These are phyloP conservation scores for Idaea biselata DNA, from an alignment of 2,888 invertebrate genomes.

Conservation along the genomic window DNA sequence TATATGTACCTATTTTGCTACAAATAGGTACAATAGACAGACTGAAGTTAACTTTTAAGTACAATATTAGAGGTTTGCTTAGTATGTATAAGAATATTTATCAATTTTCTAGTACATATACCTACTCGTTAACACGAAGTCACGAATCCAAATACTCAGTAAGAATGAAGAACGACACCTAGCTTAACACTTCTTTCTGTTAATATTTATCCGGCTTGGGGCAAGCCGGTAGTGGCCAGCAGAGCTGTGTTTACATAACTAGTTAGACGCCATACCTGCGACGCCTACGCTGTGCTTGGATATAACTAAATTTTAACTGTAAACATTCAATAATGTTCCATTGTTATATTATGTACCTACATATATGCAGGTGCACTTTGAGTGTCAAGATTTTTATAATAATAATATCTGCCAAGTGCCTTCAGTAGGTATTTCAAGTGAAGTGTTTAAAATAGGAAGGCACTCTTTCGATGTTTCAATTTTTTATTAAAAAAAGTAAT, in stretches of 20 bases:
- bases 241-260: slow-evolving; percentile 68
- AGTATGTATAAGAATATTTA: background rate
- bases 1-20: too few species aligned
- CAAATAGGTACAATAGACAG: too few species aligned
- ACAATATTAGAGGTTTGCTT: too few species aligned
- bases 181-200: slow-evolving; percentile 8
- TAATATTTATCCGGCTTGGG: slow-evolving; percentile 49
- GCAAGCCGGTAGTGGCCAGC: slow-evolving; percentile 56
- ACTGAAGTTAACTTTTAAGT: too few species aligned
- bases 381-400: slow-evolving; percentile 30
- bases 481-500: background rate
- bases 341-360: slow-evolving; percentile 33
- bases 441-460: background rate
- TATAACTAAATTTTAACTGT: slow-evolving; percentile 58
- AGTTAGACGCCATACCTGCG: slow-evolving; percentile 60
- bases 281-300: slow-evolving; percentile 62
- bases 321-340: slow-evolving; percentile 61
- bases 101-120: background rate
- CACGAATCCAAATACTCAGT: slow-evolving; percentile 29
- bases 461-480: background rate
- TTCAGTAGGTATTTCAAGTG: slow-evolving; percentile 13
- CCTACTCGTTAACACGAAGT: slow-evolving; percentile 9
- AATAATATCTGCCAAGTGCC: slow-evolving; percentile 17
- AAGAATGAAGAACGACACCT: slow-evolving; percentile 48
- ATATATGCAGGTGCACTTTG: slow-evolving; percentile 51